These are phyloP conservation scores for Nebria brevicollis DNA, from an alignment of 2,888 invertebrate species.

Conservation along the genomic window DNA sequence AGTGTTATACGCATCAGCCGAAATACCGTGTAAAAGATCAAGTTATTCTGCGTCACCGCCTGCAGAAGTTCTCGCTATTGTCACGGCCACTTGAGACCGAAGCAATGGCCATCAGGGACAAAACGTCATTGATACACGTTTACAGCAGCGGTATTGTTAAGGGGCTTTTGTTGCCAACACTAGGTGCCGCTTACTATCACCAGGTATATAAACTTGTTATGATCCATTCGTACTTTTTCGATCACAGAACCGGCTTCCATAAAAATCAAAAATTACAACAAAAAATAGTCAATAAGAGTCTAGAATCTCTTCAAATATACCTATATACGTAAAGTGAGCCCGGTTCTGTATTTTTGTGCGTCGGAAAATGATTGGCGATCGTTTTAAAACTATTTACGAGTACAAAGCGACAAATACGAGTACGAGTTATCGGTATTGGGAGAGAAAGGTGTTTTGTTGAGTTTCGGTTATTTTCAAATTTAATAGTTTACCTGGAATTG, in stretches of 20 bases:
- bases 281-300: too few relatives aligned
- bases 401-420: neutral
- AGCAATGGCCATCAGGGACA: neutral
- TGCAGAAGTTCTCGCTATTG: neutral
- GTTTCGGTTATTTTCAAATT: conserved; percentile 19
- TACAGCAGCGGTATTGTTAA: conserved; percentile 10
- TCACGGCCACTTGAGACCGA: neutral
- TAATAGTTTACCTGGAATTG: neutral
- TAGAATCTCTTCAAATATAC: too few relatives aligned
- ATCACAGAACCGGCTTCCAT: too few relatives aligned
- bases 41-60: conserved; percentile 2
- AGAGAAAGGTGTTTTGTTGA: conserved; percentile 1
- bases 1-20: neutral
- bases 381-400: conserved; percentile 14
- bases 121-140: conserved; percentile 16
- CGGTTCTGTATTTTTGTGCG: neutral
- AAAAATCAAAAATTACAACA: too few relatives aligned
- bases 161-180: conserved; percentile 3
- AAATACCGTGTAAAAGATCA: conserved; percentile 8
- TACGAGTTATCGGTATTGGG: neutral
- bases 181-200: neutral
- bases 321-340: neutral
- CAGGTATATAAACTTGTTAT: conserved; percentile 16
- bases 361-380: conserved; percentile 4
- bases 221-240: neutral